A percentile compares a stretch with the other conserved stretches of the same genome.
These are phyloP conservation scores for Xylophagus ater DNA, from an alignment of 2,888 invertebrate genomes.

Conservation along the genomic window DNA sequence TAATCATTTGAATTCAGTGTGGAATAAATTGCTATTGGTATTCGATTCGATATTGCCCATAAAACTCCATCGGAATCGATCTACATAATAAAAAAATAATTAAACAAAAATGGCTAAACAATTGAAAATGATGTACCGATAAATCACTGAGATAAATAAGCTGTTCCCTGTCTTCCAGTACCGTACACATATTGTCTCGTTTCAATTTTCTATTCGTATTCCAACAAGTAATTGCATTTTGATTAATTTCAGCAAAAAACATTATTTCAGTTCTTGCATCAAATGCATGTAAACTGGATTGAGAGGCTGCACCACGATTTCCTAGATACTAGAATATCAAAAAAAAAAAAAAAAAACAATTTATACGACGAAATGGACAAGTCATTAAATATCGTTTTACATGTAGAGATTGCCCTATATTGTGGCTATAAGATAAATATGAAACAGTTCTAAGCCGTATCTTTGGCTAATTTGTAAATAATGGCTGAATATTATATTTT, in stretches of 20 bases:
- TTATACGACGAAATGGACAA: neutral
- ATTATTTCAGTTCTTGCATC: constrained; percentile 50
- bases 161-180: constrained; percentile 47
- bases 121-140: constrained; percentile 29
- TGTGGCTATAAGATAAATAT: too few relatives aligned
- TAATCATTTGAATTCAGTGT: constrained; percentile 46
- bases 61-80: constrained; percentile 51
- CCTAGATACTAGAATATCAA: constrained; percentile 52
- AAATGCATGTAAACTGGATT: constrained; percentile 57
- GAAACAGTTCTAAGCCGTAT: too few relatives aligned
- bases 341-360: constrained; percentile 15
- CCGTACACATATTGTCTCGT: constrained; percentile 43
- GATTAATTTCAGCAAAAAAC: constrained; percentile 59
- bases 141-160: constrained; percentile 65
- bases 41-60: constrained; percentile 56
- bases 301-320: constrained; percentile 50
- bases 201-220: constrained; percentile 45
- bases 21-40: constrained; percentile 56
- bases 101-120: neutral
- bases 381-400: neutral
- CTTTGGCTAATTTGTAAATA: too few relatives aligned
- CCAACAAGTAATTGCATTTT: constrained; percentile 67
- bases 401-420: too few relatives aligned
- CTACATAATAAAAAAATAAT: constrained; percentile 25
- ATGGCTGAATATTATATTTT: too few relatives aligned